Evolutionary conservation across 2,113 vertebrate species (phyloP), one percentile per base, ranked within the genome.

Genomic region (Xiphias gladius): DNA sequence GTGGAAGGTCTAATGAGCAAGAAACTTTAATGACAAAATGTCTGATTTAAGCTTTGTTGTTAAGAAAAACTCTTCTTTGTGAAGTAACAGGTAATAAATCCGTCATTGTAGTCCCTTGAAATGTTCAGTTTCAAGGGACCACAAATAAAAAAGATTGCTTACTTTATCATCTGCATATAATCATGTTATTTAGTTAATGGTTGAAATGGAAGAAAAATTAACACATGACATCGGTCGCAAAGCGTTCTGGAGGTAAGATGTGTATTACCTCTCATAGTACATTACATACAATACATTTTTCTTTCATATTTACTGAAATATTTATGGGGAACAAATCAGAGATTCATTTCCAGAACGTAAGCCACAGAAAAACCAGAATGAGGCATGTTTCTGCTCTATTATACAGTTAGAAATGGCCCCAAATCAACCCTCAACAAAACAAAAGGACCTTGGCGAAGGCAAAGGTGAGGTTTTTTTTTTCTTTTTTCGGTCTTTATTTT

Each of bases 391-490:
- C 30, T 64, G 52, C 59, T 79, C 66, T 28, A 11, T 4, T n/a
- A 17, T 13, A 39, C 7, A 22, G n/a, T 64, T 52, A 57, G 4
- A 63, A 35, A 5, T 9, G 12, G 78, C 20, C 48, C 37, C 68
- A 77, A 76, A 67, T 37, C 54, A 79, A 28, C 24, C 24, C 4
- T 52, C 2, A 13, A 28, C 28, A 75, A 59, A 77, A 65, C 63
- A 54, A 17, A 55, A 73, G 61, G 41, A 73, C 37, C 39, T 50
- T 46, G 61, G 67, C 32, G 22, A 50, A 16, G 68, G 76, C 43
- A 90, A 65, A 85, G 28, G 69, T 52, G 46, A 4, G 32, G n/a
- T n/a, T n/a, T n/a, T 26, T 41, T 14, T 69, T 50, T 20, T 5
- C 19, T 63, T 48, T 48, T 54, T 75, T 3, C 3, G 0, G 26